phyloP scores from a whole-genome alignment of 2,797 vertebrate species.

The Momotus momota region DNA sequence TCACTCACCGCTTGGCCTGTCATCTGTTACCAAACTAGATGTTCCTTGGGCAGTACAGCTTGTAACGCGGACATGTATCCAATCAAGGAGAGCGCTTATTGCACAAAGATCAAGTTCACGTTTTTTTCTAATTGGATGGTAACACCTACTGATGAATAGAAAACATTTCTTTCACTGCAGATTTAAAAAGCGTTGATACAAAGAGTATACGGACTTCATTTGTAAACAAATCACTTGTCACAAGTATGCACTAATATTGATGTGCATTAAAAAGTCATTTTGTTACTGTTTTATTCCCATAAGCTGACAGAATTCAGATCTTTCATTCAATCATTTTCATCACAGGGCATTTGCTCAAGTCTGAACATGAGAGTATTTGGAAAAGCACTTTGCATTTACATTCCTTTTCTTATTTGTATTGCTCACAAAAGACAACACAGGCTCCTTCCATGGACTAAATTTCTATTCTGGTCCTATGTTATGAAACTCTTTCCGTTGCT shows the following conservation, averaged over 20 bases:
- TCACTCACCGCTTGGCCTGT: background rate
- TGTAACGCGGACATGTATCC: background rate
- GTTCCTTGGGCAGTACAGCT: background rate
- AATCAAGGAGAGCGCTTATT: background rate
- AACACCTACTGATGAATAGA: background rate
- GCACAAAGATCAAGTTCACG: background rate
- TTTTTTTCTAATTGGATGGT: background rate
- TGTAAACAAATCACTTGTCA: background rate
- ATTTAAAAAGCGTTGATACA: background rate
- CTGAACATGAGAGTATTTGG: background rate
- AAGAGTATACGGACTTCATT: background rate
- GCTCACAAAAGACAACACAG: background rate
- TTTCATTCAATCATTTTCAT: background rate
- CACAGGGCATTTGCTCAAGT: background rate
- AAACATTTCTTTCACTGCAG: background rate
- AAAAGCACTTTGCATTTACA: background rate
- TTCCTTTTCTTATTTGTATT: background rate
- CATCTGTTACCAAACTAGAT: background rate
- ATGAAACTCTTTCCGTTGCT: background rate
- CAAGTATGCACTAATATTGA: rapidly evolving
- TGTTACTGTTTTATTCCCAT: background rate
- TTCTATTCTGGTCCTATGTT: background rate
- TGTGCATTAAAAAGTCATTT: background rate
- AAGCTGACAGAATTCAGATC: background rate
- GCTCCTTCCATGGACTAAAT: background rate